Evolutionary conservation across 30 jellyfish, hydroid and myxozoan genomes (phyloP).

Genomic region (Rhopilema esculentum): DNA sequence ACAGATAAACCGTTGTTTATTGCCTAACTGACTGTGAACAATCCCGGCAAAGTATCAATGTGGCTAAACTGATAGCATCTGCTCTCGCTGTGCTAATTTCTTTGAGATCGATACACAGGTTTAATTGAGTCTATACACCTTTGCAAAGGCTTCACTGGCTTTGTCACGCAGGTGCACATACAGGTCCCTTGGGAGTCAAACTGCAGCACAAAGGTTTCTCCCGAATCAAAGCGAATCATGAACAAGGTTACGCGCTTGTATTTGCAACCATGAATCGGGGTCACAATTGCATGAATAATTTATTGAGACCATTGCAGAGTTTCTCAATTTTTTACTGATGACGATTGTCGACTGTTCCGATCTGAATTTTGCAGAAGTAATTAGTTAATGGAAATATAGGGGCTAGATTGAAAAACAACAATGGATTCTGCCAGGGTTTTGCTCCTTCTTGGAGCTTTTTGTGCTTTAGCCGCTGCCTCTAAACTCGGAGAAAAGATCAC

Average conservation of each 20-base stretch:
- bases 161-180: neutral
- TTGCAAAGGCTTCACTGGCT: neutral
- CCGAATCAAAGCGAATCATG: slow-evolving; percentile 39
- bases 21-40: too few relatives aligned
- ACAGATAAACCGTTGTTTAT: too few relatives aligned
- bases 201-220: slow-evolving; percentile 12
- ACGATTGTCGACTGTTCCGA: slow-evolving; percentile 44
- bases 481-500: slow-evolving; percentile 70
- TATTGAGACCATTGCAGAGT: slow-evolving; percentile 35
- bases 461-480: slow-evolving; percentile 60
- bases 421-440: slow-evolving; percentile 60
- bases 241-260: slow-evolving; percentile 24
- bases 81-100: neutral
- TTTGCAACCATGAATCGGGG: slow-evolving; percentile 67
- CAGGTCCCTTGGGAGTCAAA: slow-evolving; percentile 22
- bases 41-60: too few relatives aligned
- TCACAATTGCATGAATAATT: slow-evolving; percentile 47
- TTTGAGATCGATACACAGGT: neutral
- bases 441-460: slow-evolving; percentile 86
- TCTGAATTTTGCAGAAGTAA: slow-evolving; percentile 23
- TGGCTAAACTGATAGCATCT: neutral
- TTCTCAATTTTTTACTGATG: slow-evolving; percentile 41
- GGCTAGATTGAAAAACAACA: slow-evolving; percentile 2
- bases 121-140: neutral
- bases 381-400: slow-evolving; percentile 61